These are phyloP conservation scores for Mythimna impura DNA, from an alignment of 2,888 invertebrate species.

Conservation along the genomic window DNA sequence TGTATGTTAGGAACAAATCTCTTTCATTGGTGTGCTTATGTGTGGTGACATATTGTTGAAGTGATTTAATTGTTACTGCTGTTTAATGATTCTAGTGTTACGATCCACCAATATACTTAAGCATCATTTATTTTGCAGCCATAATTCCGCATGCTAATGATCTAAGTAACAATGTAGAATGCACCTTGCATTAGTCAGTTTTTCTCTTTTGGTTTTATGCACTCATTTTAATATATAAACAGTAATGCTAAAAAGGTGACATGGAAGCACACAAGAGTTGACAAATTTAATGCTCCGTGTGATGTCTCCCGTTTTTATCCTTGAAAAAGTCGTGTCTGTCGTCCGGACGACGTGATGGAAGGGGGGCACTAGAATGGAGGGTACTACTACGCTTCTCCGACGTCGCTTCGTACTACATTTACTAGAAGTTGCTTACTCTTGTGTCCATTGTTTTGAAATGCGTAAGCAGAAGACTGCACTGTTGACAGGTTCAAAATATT, in stretches of 20 bases:
- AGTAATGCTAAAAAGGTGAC: slow-evolving; percentile 30
- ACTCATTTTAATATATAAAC: slow-evolving; percentile 8
- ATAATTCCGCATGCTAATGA: slow-evolving; percentile 15
- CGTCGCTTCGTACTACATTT: slow-evolving; percentile 73
- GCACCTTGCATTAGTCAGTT: background rate
- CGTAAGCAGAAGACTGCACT: slow-evolving; percentile 36
- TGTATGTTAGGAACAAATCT: slow-evolving; percentile 64
- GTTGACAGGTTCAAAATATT: slow-evolving; percentile 9
- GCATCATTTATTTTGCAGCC: slow-evolving; percentile 12
- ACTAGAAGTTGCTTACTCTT: slow-evolving; percentile 67
- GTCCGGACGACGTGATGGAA: slow-evolving; percentile 64
- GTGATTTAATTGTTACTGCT: slow-evolving; percentile 20
- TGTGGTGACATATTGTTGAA: slow-evolving; percentile 23
- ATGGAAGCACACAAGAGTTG: slow-evolving; percentile 34
- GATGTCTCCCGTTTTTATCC: slow-evolving; percentile 61
- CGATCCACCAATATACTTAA: background rate
- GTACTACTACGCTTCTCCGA: slow-evolving; percentile 75
- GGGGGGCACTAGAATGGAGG: slow-evolving; percentile 77
- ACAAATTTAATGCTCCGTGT: slow-evolving; percentile 51
- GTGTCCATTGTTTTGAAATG: slow-evolving; percentile 59
- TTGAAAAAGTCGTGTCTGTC: slow-evolving; percentile 65
- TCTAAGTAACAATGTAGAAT: slow-evolving; percentile 19
- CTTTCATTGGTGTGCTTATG: slow-evolving; percentile 34
- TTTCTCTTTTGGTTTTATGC: slow-evolving; percentile 5
- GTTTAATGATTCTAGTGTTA: slow-evolving; percentile 16